Evolutionary conservation across 2,888 invertebrate genomes (phyloP).

Genomic region (Adelognathus sp.): DNA sequence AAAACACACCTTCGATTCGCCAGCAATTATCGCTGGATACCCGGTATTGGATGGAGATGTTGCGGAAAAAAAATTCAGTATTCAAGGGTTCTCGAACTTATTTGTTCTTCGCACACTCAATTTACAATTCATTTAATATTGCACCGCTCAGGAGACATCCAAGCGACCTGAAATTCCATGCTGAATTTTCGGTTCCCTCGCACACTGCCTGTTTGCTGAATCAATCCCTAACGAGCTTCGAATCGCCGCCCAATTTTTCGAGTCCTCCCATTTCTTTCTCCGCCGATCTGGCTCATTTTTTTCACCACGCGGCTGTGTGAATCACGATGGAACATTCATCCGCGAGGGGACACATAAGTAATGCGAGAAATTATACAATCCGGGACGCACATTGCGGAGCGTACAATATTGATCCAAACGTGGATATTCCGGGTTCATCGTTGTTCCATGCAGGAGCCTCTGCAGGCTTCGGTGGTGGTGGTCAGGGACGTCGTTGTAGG

Average conservation of each 20-base stretch:
- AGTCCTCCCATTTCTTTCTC: not conserved
- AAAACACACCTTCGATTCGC: no score
- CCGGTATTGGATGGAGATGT: no score
- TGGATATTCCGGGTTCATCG: slow-evolving; percentile 6
- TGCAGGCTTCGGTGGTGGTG: slow-evolving; percentile 27
- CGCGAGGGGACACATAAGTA: not conserved
- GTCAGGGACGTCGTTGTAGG: slow-evolving; percentile 35
- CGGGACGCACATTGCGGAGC: slow-evolving; percentile 1
- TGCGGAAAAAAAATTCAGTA: no score
- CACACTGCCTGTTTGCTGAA: not conserved
- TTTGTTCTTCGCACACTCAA: no score
- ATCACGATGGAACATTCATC: not conserved
- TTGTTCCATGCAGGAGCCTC: not conserved
- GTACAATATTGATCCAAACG: slow-evolving; percentile 30
- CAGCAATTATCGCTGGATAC: no score
- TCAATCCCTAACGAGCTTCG: not conserved
- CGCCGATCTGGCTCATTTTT: no score
- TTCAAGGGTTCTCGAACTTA: no score
- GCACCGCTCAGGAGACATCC: no score
- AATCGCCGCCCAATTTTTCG: not conserved
- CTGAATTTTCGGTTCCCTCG: no score
- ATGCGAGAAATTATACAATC: not conserved
- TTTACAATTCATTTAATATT: no score
- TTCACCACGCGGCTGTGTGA: not conserved
- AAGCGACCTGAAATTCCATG: no score